Evolutionary conservation across 2,888 invertebrate species (phyloP), one percentile per base, ranked within the genome.

Genomic region (Nemotelus pantherinus): DNA sequence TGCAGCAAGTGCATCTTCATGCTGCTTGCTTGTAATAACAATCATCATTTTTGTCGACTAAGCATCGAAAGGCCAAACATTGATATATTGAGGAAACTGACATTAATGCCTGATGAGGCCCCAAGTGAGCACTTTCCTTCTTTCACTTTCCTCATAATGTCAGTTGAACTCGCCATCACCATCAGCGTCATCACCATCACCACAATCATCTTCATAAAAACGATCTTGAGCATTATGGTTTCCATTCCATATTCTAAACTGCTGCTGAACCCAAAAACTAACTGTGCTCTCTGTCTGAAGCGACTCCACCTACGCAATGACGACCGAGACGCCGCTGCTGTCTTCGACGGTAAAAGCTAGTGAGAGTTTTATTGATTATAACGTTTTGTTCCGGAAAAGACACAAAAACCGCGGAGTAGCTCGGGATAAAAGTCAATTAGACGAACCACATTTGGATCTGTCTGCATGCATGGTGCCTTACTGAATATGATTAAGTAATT

Each of bases 51-150:
- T 10, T n/a, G n/a, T 57, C 57, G 57, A 10, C 39, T 53, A 55
- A 70, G 41, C 70, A 41, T 47, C 70, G 43, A 70, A 70, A 70
- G 55, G 70, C 70, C 47, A 53, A 47, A 43, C 43, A 67, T 70
- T 70, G 70, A 70, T 70, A 70, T 70, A 70, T 70, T 70, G 70
- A 53, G 70, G 70, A 70, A 70, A 55, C 70, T 70, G 50, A 44
- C 70, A 70, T 70, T 70, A 70, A 70, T 55, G 65, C 47, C 53
- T 65, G 65, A 4, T 55, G 70, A 43, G 53, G 53, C 50, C 55
- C 70, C 43, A 74, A 60, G 60, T 60, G 10, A 55, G 71, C 55
- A 55, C 71, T 71, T 71, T 71, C 71, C 71, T 57, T 71, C 68
- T 68, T 68, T 68, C 68, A 71, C 71, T 71, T 71, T 71, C 71